These are phyloP conservation scores for Notechis scutatus DNA, from an alignment of 2,113 vertebrate genomes.

Conservation along the genomic window DNA sequence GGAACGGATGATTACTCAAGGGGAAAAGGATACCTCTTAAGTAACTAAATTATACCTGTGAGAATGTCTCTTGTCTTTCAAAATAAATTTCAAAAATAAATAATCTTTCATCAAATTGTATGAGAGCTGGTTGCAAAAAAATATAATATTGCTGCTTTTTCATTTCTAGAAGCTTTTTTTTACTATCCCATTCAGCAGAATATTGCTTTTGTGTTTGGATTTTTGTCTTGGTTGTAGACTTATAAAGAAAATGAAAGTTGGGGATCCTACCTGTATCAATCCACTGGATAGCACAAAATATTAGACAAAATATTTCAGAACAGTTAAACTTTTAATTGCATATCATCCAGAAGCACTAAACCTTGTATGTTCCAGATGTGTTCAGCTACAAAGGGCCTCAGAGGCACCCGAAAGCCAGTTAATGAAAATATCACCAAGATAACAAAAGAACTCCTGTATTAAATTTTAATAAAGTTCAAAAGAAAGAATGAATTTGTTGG, in stretches of 20 bases:
- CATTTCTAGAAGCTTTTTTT: not conserved
- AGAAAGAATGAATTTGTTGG: not conserved
- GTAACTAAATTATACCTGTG: not conserved
- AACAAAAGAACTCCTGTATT: not conserved
- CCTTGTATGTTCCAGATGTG: not conserved
- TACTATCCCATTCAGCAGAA: not conserved
- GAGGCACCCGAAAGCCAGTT: not conserved
- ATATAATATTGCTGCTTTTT: not conserved
- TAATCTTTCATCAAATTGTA: not conserved
- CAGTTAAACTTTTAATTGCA: not conserved
- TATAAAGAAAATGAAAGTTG: not conserved
- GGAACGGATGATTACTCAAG: not conserved
- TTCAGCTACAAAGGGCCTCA: not conserved
- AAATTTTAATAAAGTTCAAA: not conserved
- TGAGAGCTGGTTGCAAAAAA: not conserved
- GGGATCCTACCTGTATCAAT: not conserved
- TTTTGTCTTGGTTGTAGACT: not conserved
- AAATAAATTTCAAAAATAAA: not conserved
- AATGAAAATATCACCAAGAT: not conserved
- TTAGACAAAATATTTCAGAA: not conserved
- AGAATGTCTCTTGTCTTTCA: not conserved
- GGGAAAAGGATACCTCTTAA: not conserved
- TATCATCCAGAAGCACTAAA: not conserved
- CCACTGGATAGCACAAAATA: not conserved
- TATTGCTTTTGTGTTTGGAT: not conserved